phyloP scores from a whole-genome alignment of 2,113 vertebrate species.

The Gopherus evgoodei region DNA sequence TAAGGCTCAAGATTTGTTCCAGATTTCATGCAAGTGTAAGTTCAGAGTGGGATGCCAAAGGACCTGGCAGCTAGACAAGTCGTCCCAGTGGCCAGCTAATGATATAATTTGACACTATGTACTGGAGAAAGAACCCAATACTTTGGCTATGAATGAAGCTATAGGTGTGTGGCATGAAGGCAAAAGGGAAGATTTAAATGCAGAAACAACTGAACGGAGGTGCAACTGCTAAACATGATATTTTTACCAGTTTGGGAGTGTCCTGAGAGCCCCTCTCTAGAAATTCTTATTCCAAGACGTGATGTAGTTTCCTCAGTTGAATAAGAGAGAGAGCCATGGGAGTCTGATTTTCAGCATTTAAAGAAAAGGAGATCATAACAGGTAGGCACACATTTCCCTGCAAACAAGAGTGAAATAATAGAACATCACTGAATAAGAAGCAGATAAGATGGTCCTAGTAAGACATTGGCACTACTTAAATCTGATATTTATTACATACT shows the following conservation, averaged over 20 bases:
- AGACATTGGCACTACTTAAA: background rate
- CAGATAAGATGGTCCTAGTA: background rate
- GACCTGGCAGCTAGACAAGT: background rate
- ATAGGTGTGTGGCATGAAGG: background rate
- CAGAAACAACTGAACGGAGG: background rate
- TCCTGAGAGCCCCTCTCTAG: background rate
- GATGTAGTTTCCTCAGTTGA: background rate
- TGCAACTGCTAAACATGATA: background rate
- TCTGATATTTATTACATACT: background rate
- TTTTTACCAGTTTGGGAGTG: background rate
- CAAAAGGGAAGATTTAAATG: background rate
- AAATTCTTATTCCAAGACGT: background rate
- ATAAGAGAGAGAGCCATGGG: background rate
- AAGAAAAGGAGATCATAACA: background rate
- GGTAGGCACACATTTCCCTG: background rate
- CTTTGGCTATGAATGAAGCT: background rate
- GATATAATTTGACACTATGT: background rate
- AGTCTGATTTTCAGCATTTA: background rate
- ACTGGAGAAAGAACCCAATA: background rate
- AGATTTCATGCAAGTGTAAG: background rate
- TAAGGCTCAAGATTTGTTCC: background rate
- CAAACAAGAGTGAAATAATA: background rate
- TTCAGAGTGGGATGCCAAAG: background rate
- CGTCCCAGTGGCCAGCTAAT: background rate
- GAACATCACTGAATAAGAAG: background rate